Conservation (phyloP, 2,888 invertebrate species). For the Hypercompe scribonia region DNA sequence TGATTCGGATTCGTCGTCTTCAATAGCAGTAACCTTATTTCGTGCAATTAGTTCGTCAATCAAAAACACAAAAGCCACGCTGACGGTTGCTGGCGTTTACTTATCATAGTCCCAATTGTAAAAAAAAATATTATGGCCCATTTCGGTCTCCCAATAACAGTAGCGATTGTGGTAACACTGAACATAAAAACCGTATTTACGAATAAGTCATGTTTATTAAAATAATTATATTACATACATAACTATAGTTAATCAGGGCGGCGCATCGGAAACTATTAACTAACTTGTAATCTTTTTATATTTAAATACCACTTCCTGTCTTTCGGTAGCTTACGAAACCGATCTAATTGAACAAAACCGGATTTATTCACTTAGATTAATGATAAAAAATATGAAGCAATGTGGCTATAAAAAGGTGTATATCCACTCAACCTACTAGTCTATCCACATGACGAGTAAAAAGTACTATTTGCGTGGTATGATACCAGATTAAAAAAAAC, state of each 20-base stretch:
- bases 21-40: too few species aligned
- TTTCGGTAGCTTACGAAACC: constrained; percentile 16
- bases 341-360: constrained; percentile 20
- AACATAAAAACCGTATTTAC: not conserved
- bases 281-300: constrained; percentile 1
- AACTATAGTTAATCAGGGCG: not conserved
- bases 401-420: not conserved
- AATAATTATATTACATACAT: not conserved
- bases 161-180: not conserved
- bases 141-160: not conserved
- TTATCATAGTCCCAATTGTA: not conserved
- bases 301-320: constrained; percentile 14
- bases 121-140: not conserved
- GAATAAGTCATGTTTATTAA: not conserved
- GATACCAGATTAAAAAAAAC: constrained; percentile 5
- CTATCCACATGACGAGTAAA: not conserved
- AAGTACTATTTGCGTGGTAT: not conserved
- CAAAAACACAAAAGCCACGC: too few species aligned
- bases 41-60: too few species aligned
- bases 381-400: constrained; percentile 5
- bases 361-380: constrained; percentile 7
- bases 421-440: not conserved
- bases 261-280: not conserved
- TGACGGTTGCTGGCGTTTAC: not conserved
- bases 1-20: too few species aligned